Evolutionary conservation across 2,113 vertebrate genomes (phyloP).

Genomic region (Sus scrofa): DNA sequence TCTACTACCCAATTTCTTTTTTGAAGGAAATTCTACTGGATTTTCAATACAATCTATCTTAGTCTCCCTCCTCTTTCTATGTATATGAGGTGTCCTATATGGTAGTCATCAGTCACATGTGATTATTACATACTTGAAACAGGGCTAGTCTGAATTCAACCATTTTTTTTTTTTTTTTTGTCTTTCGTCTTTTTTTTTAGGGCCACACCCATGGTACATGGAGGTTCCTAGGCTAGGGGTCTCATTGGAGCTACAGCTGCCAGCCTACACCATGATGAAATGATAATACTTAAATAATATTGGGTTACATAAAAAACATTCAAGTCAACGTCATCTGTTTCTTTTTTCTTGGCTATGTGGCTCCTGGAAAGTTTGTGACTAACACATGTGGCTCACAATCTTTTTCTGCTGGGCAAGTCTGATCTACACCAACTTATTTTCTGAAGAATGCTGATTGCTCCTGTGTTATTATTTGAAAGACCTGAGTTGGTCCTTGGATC

Average conservation of each 20-base stretch:
- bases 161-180: too few relatives aligned
- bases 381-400: fast-evolving
- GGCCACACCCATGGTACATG: too few relatives aligned
- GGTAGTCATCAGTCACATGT: neutral
- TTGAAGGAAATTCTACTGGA: neutral
- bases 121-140: neutral
- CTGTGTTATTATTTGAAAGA: neutral
- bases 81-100: fast-evolving
- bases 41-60: neutral
- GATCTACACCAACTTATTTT: neutral
- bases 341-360: neutral
- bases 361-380: neutral
- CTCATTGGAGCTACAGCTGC: too few relatives aligned
- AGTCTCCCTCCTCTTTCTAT: neutral
- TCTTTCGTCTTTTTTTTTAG: too few relatives aligned
- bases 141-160: neutral
- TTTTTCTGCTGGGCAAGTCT: neutral
- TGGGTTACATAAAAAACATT: neutral
- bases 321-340: neutral
- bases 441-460: neutral
- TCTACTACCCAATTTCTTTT: neutral
- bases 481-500: neutral
- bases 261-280: too few relatives aligned
- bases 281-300: neutral
- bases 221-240: too few relatives aligned